Conservation (phyloP, 2,888 invertebrate genomes). For the Melinaea marsaeus region DNA sequence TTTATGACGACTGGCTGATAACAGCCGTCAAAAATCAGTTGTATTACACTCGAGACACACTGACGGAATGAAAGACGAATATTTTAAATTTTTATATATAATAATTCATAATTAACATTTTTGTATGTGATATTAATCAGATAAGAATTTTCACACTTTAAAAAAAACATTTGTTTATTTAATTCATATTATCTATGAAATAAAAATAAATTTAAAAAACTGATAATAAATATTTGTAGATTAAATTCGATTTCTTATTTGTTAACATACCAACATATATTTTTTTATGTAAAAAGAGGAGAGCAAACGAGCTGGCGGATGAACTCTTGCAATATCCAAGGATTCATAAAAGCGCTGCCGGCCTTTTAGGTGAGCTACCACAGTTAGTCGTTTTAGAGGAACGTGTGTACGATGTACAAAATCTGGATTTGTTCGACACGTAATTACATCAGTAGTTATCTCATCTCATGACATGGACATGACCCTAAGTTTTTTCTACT, state of each 20-base stretch:
- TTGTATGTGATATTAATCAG: too few relatives aligned
- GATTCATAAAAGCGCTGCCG: too few relatives aligned
- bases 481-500: slow-evolving; percentile 37
- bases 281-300: too few relatives aligned
- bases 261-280: not conserved
- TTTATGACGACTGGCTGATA: slow-evolving; percentile 34
- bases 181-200: too few relatives aligned
- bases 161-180: too few relatives aligned
- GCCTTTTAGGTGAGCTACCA: not conserved
- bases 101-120: too few relatives aligned
- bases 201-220: too few relatives aligned
- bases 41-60: slow-evolving; percentile 16
- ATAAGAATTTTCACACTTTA: too few relatives aligned
- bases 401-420: slow-evolving; percentile 22
- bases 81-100: not conserved
- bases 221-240: too few relatives aligned
- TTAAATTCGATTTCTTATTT: too few relatives aligned
- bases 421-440: slow-evolving; percentile 31
- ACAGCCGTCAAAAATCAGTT: slow-evolving; percentile 34
- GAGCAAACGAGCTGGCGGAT: too few relatives aligned
- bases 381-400: not conserved
- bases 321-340: too few relatives aligned
- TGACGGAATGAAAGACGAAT: slow-evolving; percentile 4
- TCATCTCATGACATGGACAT: slow-evolving; percentile 44
- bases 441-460: slow-evolving; percentile 40